A percentile compares a stretch with the other conserved stretches of the same genome.
phyloP scores from a whole-genome alignment of 2,888 invertebrate species.

The Drosophila lacicola region DNA sequence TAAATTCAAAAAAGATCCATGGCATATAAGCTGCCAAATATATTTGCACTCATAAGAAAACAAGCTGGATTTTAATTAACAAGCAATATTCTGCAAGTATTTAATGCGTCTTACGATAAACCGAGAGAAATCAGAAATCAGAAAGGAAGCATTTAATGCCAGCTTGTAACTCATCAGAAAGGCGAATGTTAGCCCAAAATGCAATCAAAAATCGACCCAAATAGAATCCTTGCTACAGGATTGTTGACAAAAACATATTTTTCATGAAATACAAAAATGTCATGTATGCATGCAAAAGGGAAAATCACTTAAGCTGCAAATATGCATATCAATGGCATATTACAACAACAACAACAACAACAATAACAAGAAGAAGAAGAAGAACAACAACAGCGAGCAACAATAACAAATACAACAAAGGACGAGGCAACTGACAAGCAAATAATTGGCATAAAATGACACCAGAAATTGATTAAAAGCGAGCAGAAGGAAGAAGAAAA shows the following conservation, averaged over 20 bases:
- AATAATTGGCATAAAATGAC: conserved; percentile 75
- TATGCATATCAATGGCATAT: conserved; percentile 38
- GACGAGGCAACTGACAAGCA: conserved; percentile 43
- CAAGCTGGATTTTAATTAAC: no score
- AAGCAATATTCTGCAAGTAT: no score
- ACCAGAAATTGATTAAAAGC: conserved; percentile 73
- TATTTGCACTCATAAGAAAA: no score
- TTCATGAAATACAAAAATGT: conserved; percentile 14
- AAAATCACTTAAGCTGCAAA: conserved; percentile 29
- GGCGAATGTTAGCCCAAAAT: no score
- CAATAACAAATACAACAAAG: conserved; percentile 28
- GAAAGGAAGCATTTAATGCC: no score
- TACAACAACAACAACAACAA: conserved; percentile 12
- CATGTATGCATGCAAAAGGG: conserved; percentile 29
- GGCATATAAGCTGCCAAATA: no score
- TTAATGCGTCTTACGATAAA: no score
- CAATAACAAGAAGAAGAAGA: not conserved
- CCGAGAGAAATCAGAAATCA: no score
- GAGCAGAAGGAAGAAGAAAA: conserved; percentile 11
- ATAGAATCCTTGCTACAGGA: no score
- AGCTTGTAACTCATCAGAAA: no score
- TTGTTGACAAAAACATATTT: conserved; percentile 1
- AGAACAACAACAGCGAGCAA: conserved; percentile 6
- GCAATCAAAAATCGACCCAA: no score
- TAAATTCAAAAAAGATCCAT: no score